phyloP scores from a whole-genome alignment of 2,888 invertebrate species.

The Eurois occulta region DNA sequence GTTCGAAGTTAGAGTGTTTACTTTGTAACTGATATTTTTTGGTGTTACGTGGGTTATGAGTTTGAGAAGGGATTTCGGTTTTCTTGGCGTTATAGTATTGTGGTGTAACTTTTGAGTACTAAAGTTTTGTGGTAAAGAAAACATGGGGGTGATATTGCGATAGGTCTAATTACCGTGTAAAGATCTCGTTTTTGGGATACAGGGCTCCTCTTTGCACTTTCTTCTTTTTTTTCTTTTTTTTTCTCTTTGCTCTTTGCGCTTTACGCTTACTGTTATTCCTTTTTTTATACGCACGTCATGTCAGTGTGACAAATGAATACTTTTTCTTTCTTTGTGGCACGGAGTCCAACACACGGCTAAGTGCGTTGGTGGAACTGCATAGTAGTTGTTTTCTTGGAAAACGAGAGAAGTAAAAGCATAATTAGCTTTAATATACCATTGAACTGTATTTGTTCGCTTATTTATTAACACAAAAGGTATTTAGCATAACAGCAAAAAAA shows the following conservation, averaged over 20 bases:
- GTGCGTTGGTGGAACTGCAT: no score
- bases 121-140: background rate
- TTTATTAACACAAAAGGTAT: background rate
- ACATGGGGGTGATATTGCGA: background rate
- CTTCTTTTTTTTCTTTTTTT: no score
- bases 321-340: no score
- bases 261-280: no score
- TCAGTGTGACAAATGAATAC: no score
- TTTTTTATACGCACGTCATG: no score
- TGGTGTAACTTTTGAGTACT: background rate
- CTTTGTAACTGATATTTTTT: conserved; percentile 4
- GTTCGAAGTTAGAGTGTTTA: conserved; percentile 17
- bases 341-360: no score
- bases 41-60: background rate
- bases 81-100: background rate
- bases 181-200: no score
- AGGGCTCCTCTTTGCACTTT: no score
- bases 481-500: background rate
- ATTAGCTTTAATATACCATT: no score
- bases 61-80: conserved; percentile 1
- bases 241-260: no score
- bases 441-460: background rate
- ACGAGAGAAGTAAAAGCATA: background rate
- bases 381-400: background rate
- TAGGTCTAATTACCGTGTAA: no score